Evolutionary conservation across 2,888 invertebrate species (phyloP), one percentile per base, ranked within the genome.

Genomic region (Zaprionus obscuricornis): DNA sequence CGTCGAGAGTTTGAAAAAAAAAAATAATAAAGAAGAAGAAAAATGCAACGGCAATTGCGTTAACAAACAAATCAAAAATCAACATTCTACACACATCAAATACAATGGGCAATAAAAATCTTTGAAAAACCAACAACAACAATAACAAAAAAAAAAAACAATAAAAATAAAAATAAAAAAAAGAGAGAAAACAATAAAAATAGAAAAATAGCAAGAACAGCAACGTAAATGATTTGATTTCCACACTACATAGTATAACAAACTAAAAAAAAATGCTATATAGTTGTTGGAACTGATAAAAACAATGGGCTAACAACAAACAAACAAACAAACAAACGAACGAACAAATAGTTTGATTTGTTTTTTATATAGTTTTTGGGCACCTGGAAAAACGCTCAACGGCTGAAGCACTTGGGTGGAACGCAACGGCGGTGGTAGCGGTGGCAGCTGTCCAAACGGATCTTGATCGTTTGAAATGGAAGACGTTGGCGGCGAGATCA

Each of bases 401-500:
- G 90, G 90, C 88, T 90, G 90, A 82, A 90, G 84, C 87, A 90
- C 90, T 89, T 90, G 90, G 87, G 90, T 90, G 87, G 90, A 91
- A 88, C 90, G 90, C 89, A 90, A 87, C 85, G 90, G 91, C 88
- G 91, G 90, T 87, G 90, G 90, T 86, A 90, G 87, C 85, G 90
- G 90, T 83, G 91, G 90, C 88, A 90, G 83, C 83, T 90, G 90
- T 88, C 90, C 90, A 86, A 88, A 88, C 82, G 90, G 90, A 88
- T 90, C 90, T 85, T 89, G 90, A 86, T 90, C 91, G 90, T 90
- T 90, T 82, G 91, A 90, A 85, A 89, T 89, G 87, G 90, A 90
- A 87, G 90, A 90, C 88, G 90, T 89, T 81, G 90, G 90, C 82
- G 90, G 90, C 87, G 90, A 90, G 89, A 90, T 90, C 90, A 90